A percentile compares a stretch with the other conserved stretches of the same genome.
These are phyloP conservation scores for Cerastis leucographa DNA, from an alignment of 2,888 invertebrate species.

Conservation along the genomic window DNA sequence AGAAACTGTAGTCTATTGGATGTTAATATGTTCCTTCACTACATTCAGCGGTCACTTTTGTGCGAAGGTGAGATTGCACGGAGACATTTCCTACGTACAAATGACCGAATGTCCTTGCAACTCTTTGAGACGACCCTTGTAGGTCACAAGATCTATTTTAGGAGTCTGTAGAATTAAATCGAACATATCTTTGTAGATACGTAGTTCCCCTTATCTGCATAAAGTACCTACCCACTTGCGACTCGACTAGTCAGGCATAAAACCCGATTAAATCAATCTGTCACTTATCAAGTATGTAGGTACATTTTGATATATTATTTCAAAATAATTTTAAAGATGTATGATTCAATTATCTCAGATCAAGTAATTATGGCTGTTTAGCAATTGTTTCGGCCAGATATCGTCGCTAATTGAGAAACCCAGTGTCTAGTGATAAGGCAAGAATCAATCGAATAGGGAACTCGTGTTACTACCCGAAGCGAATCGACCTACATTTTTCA, in stretches of 20 bases:
- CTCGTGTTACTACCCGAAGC: conserved; percentile 3
- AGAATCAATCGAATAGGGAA: background rate
- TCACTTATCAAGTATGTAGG: background rate
- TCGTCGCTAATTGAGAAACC: conserved; percentile 24
- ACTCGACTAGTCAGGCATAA: background rate
- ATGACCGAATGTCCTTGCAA: background rate
- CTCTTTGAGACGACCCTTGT: background rate
- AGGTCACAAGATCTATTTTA: conserved; percentile 24
- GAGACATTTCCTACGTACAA: background rate
- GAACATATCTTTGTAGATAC: conserved; percentile 13
- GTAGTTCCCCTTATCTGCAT: conserved; percentile 16
- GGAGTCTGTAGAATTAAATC: conserved; percentile 6
- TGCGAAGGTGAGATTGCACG: background rate
- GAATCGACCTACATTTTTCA: background rate
- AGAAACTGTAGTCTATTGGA: background rate
- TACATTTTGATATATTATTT: conserved; percentile 15
- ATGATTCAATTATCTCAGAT: conserved; percentile 5
- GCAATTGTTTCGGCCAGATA: conserved; percentile 29
- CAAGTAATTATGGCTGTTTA: background rate
- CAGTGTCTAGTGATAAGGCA: conserved; percentile 19
- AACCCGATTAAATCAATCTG: conserved; percentile 12
- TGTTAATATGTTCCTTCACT: background rate
- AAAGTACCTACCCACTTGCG: conserved; percentile 1
- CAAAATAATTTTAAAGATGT: conserved; percentile 7
- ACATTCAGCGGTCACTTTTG: background rate